phyloP scores from a whole-genome alignment of 2,888 invertebrate species.

The Tetragonula carbonaria region DNA sequence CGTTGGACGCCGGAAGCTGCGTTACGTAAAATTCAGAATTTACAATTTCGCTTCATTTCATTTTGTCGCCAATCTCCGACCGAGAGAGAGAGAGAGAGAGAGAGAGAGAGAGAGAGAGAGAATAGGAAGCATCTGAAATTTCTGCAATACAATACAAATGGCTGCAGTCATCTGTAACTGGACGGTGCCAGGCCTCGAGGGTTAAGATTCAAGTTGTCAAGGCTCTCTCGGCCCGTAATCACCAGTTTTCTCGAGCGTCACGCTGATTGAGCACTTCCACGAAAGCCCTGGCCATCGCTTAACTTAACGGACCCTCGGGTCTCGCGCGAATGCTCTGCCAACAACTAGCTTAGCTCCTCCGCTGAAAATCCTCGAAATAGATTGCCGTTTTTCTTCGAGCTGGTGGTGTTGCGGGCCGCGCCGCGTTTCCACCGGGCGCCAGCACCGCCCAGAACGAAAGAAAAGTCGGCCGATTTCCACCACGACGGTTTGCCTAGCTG shows the following conservation, averaged over 20 bases:
- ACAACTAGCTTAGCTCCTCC: constrained; percentile 45
- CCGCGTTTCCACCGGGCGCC: constrained; percentile 29
- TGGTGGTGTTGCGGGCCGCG: neutral
- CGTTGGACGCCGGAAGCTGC: too few species aligned
- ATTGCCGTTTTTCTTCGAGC: constrained; percentile 52
- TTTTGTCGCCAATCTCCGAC: too few species aligned
- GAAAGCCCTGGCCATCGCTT: constrained; percentile 51
- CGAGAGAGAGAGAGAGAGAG: too few species aligned
- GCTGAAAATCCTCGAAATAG: constrained; percentile 58
- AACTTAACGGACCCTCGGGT: constrained; percentile 17
- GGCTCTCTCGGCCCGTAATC: neutral
- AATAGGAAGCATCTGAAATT: too few species aligned
- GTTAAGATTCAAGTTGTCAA: too few species aligned
- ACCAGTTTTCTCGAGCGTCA: constrained; percentile 29
- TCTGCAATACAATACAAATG: too few species aligned
- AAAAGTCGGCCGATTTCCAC: constrained; percentile 28
- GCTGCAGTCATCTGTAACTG: too few species aligned
- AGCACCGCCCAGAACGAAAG: constrained; percentile 38
- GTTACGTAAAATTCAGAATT: too few species aligned
- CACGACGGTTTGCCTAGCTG: too few species aligned
- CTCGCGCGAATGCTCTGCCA: constrained; percentile 42
- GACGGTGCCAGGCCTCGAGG: too few species aligned
- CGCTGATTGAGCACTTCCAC: constrained; percentile 51
- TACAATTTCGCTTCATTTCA: too few species aligned
- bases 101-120: too few species aligned